Evolutionary conservation across 2,888 invertebrate genomes (phyloP), one percentile per base, ranked within the genome.

Genomic region (Oscheius myriophilus): DNA sequence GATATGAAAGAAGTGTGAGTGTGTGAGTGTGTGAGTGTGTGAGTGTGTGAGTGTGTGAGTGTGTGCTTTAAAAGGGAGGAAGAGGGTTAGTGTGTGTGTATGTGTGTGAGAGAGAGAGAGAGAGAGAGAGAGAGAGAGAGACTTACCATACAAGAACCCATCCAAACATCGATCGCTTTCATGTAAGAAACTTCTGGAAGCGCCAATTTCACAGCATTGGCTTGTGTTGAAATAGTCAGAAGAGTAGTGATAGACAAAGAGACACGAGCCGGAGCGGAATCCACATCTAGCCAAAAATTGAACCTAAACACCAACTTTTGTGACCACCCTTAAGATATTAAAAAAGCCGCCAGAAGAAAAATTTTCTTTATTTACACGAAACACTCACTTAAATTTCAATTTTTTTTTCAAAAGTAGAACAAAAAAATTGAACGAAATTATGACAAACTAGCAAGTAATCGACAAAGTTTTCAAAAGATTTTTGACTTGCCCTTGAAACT

Each of bases 221-320:
- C 85, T 69, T 85, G 79, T 6, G 77, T 79, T 1, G 79, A 81
- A 39, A 79, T 81, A 12, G 82, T 82, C 14, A 82, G 73, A 21
- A 82, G 80, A 33, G 85, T 86, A n/a, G 86, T 86, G 66, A 86
- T 86, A 1, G 78, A 78, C 2, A 86, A 74, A 1, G 84, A 83
- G 2, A 86, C 86, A 14, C 86, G 69, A 0, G 85, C 86, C 3
- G 86, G 86, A 0, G 85, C 85, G 25, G 82, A 79, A 70, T 85
- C 84, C 49, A 86, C 82, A 71, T 86, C 85, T 25, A 86, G 70
- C 86, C 86, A 86, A 70, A 86, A 86, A 69, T 83, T 83, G 73
- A 85, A 85, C 84, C 80, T 80, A 25, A 16, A 71, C 16, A n/a
- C n/a, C n/a, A 21, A 21, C 6, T 51, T 14, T 16, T 59, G 25